These are phyloP conservation scores for Micronisus gabar DNA, from an alignment of 2,113 vertebrate species.

Conservation along the genomic window DNA sequence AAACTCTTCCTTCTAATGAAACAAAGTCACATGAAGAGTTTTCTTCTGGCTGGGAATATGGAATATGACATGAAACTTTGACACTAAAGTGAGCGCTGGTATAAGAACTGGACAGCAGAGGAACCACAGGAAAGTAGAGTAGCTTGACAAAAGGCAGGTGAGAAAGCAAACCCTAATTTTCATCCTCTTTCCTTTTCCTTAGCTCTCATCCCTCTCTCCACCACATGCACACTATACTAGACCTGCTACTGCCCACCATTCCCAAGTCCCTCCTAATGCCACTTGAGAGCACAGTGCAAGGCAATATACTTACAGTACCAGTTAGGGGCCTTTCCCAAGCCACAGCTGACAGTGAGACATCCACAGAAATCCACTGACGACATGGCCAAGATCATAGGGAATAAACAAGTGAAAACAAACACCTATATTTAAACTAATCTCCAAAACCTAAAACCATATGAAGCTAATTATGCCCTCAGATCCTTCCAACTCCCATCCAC, in stretches of 20 bases:
- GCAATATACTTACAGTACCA: not conserved
- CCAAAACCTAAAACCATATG: not conserved
- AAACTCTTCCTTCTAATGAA: not conserved
- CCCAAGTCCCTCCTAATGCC: not conserved
- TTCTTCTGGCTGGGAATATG: not conserved
- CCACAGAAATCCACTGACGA: not conserved
- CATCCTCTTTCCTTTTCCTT: not conserved
- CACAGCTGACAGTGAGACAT: not conserved
- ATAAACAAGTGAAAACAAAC: not conserved
- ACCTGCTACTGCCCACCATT: not conserved
- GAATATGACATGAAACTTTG: not conserved
- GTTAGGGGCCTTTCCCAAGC: not conserved
- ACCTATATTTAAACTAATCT: not conserved
- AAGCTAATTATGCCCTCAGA: not conserved
- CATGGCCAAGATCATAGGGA: not conserved
- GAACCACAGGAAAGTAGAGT: not conserved
- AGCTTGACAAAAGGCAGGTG: not conserved
- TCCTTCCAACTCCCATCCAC: not conserved
- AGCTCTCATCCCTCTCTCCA: not conserved
- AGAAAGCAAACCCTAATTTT: not conserved
- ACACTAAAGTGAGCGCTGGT: not conserved
- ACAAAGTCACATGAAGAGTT: not conserved
- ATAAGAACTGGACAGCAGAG: not conserved
- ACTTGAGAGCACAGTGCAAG: not conserved
- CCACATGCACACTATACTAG: fast-evolving